Evolutionary conservation across 2,888 invertebrate genomes (phyloP), one percentile per base, ranked within the genome.

Genomic region (Kuschelorhynchus macadamiae): DNA sequence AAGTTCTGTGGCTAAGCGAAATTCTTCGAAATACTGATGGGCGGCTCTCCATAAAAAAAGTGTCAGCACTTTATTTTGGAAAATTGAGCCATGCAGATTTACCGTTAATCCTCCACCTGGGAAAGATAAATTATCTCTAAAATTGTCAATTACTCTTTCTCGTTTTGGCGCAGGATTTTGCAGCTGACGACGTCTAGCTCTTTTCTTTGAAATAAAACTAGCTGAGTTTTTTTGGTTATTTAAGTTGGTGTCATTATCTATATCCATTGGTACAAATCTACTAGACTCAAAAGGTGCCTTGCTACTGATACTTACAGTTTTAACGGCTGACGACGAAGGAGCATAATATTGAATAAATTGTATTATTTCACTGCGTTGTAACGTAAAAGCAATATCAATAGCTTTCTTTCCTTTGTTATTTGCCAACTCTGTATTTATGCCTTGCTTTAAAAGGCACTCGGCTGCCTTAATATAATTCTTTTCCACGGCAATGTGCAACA

Each of bases 1-100:
- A 4, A 55, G 42, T 17, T 55, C 55, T 1, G 55, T 55, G 3
- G 55, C 41, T n/a, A 55, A 18, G 9, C 55, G 55, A 42, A 55
- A 55, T n/a, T 25, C 25, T 4, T 42, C 8, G 17, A 41, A 55
- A 1, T 20, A n/a, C 16, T 9, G 5, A 7, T 42, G 9, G 2
- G 1, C 14, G 12, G 42, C 42, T 16, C 55, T 41, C 16, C 25
- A 55, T 25, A 55, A 42, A 42, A 55, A 55, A 25, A 55, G n/a
- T 42, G 42, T 55, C 3, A 55, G 17, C 42, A 55, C 9, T 30
- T 55, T 55, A 17, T 21, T 55, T 42, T 55, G 55, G 14, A 41
- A 55, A 42, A 55, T 55, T 1, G 11, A 11, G 2, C 55, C 55
- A 8, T 55, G 55, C 25, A 21, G 41, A 42, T 42, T 55, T 20